Evolutionary conservation across 1,140 invertebrate species (phyloP), one percentile per base, ranked within the genome.

Genomic region (Cherax destructor): DNA sequence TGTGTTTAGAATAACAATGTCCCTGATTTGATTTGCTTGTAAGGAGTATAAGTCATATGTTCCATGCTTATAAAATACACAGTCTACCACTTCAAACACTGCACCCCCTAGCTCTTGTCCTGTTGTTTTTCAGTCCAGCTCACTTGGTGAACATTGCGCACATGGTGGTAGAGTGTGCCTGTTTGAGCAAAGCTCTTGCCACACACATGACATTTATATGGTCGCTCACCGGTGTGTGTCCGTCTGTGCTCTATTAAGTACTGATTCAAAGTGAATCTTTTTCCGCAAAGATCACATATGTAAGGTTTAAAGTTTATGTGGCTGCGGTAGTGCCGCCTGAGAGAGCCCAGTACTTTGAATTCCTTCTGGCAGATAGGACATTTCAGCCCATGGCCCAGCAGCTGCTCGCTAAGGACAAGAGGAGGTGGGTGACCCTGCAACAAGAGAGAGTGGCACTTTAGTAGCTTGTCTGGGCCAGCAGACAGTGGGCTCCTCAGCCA

Each of bases 121-220:
- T 74, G 86, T 79, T 85, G 86, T 88, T 93, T 91, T 76, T 91
- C 89, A 49, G 92, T 93, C 92, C 92, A 93, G 89, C 91, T 90
- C 47, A 93, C 97, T 92, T 97, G 97, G 93, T 98, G 97, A 24
- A 98, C 95, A 94, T 98, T 98, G 49, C 98, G 95, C 2, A 98
- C 97, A 93, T 98, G 97, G 94, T 98, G 98, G 94, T 98, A 98
- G 16, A 93, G 86, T 56, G 92, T 93, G 65, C 92, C 98, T 94
- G 99, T 99, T 94, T 99, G 98, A 30, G 97, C 97, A 94, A 98
- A 98, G 0, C 97, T 97, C 93, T 98, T 97, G 86, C 97, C 97
- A 90, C 97, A 97, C 86, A 97, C 96, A 86, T 97, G 96, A 93
- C 97, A 97, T 7, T 95, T 96, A 93, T 97, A 97, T 0, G 97